Conservation (phyloP, 1,140 invertebrate species). For the Apis dorsata region DNA sequence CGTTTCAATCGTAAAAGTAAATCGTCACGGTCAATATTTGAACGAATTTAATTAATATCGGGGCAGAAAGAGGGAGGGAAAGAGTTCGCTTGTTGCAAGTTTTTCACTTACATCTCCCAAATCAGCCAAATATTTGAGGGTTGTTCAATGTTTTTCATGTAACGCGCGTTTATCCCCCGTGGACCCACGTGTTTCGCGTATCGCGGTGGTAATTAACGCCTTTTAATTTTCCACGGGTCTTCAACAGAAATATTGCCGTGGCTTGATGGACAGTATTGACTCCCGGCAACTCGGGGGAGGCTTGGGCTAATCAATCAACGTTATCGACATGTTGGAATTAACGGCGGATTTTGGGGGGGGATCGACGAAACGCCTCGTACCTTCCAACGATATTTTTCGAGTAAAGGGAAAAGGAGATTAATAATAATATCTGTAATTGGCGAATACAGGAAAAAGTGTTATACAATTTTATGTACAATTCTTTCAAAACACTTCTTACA, state of each 20-base stretch:
- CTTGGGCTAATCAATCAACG: slow-evolving; percentile 46
- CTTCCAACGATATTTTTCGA: too few species aligned
- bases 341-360: neutral
- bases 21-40: neutral
- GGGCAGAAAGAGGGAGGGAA: too few species aligned
- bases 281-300: slow-evolving; percentile 21
- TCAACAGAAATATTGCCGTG: slow-evolving; percentile 43
- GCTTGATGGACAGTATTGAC: slow-evolving; percentile 39
- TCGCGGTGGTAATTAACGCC: slow-evolving; percentile 45
- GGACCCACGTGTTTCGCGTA: neutral
- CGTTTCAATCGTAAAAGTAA: neutral
- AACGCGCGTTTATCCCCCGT: slow-evolving; percentile 2
- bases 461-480: too few species aligned
- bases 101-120: neutral
- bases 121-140: neutral
- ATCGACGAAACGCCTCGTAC: neutral
- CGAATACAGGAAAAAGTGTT: too few species aligned
- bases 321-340: slow-evolving; percentile 36
- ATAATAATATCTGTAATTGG: too few species aligned
- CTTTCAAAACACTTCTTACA: too few species aligned
- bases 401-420: too few species aligned
- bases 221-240: slow-evolving; percentile 45
- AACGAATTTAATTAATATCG: neutral
- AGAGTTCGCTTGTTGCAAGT: neutral
- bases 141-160: neutral